A percentile compares a stretch with the other conserved stretches of the same genome.
phyloP scores from a whole-genome alignment of 2,797 vertebrate species.

The Acipenser transmontanus region DNA sequence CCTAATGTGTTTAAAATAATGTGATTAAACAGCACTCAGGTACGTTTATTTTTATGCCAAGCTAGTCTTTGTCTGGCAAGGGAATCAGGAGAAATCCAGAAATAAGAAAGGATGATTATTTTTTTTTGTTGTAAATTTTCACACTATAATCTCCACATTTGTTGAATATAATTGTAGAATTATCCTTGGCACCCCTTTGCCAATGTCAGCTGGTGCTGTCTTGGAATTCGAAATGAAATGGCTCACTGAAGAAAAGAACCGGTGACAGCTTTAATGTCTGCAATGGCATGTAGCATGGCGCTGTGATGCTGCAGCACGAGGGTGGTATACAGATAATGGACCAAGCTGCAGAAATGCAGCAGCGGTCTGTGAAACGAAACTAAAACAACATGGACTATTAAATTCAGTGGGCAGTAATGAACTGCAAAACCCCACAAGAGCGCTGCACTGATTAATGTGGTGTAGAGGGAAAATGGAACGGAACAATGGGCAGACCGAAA shows the following conservation, averaged over 20 bases:
- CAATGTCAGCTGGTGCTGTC: no score
- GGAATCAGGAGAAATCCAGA: no score
- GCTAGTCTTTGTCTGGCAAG: no score
- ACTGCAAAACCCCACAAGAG: not conserved
- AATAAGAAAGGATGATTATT: no score
- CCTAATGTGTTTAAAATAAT: no score
- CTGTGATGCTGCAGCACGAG: not conserved
- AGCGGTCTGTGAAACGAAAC: not conserved
- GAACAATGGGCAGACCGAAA: not conserved
- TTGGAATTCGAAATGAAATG: no score
- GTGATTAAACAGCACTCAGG: no score
- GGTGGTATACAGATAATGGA: not conserved
- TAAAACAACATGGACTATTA: not conserved
- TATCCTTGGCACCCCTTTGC: no score
- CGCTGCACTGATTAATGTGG: conserved; percentile 4
- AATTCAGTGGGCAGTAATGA: conserved; percentile 1
- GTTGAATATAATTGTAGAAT: no score
- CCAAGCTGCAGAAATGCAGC: not conserved
- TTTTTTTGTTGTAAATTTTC: no score
- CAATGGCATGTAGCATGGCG: conserved; percentile 1
- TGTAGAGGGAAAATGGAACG: not conserved
- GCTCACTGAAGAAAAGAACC: not conserved
- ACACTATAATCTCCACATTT: no score
- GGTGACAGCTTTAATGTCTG: not conserved
- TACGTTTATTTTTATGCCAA: no score